These are phyloP conservation scores for Acleris laterana DNA, from an alignment of 2,888 invertebrate species.

Conservation along the genomic window DNA sequence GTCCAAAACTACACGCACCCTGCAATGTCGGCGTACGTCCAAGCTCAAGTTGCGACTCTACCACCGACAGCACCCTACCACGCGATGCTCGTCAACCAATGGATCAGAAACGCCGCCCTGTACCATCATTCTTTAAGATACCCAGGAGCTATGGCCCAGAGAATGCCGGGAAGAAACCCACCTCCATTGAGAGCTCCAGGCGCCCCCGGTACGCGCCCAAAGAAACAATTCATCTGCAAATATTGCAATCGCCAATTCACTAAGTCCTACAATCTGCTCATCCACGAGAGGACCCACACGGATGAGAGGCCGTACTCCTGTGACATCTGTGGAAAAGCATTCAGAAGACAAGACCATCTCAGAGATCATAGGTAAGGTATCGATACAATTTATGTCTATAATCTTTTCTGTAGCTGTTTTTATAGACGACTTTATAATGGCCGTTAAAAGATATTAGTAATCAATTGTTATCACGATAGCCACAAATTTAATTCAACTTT, in stretches of 20 bases:
- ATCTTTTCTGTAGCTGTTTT: constrained; percentile 39
- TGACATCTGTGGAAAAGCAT: constrained; percentile 98
- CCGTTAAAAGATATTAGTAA: constrained; percentile 38
- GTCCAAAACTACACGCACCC: constrained; percentile 67
- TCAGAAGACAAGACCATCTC: constrained; percentile 96
- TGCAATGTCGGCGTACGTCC: constrained; percentile 73
- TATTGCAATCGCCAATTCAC: constrained; percentile 98
- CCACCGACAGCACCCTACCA: constrained; percentile 80
- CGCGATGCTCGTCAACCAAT: constrained; percentile 88
- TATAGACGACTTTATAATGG: constrained; percentile 1
- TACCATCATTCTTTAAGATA: constrained; percentile 85
- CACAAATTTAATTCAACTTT: constrained; percentile 67
- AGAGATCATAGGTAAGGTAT: constrained; percentile 91
- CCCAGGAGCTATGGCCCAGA: constrained; percentile 78
- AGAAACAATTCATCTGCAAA: constrained; percentile 97
- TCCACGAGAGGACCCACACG: constrained; percentile 98
- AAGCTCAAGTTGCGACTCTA: constrained; percentile 75
- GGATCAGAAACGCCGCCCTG: constrained; percentile 89
- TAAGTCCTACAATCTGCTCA: constrained; percentile 98
- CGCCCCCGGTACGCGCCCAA: constrained; percentile 86
- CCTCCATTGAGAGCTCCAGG: constrained; percentile 83
- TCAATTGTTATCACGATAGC: constrained; percentile 49
- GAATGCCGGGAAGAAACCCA: constrained; percentile 79
- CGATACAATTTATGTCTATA: constrained; percentile 32
- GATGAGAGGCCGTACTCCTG: constrained; percentile 98